A percentile compares a stretch with the other conserved stretches of the same genome.
These are phyloP conservation scores for Porites rus DNA, from an alignment of 92 coral and sea anemone species.

Conservation along the genomic window DNA sequence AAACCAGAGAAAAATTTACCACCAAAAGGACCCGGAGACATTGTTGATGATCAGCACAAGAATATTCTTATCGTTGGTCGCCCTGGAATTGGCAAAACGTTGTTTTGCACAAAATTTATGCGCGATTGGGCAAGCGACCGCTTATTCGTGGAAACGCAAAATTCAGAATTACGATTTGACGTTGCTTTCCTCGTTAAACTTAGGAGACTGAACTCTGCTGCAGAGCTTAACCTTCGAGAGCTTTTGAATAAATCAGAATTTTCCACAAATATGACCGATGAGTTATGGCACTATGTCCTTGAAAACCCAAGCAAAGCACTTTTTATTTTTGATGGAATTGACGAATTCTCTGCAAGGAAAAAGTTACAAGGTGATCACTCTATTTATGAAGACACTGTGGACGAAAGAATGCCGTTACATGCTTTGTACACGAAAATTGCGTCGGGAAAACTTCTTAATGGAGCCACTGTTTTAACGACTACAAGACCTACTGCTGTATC, in stretches of 20 bases:
- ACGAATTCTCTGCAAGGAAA: conserved; percentile 36
- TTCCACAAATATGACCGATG: neutral
- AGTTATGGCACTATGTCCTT: conserved; percentile 8
- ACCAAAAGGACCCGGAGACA: neutral
- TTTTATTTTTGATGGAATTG: conserved; percentile 63
- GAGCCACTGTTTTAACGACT: conserved; percentile 20
- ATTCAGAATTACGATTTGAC: neutral
- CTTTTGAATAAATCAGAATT: neutral
- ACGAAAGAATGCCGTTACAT: conserved; percentile 3
- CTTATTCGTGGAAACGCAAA: neutral
- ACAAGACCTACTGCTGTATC: conserved; percentile 22
- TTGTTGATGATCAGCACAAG: neutral
- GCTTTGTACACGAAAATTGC: neutral
- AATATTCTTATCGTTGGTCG: conserved; percentile 9
- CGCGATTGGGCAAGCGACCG: conserved; percentile 45
- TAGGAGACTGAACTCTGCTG: conserved; percentile 5
- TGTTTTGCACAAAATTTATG: conserved; percentile 28
- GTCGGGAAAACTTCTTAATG: neutral
- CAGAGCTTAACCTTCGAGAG: conserved; percentile 29
- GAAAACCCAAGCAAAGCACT: conserved; percentile 34
- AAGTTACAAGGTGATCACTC: neutral
- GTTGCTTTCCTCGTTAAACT: conserved; percentile 24
- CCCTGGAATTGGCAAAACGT: conserved; percentile 63
- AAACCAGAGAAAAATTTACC: no score
- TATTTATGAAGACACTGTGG: neutral